Evolutionary conservation across 2,797 vertebrate species (phyloP).

Genomic region (Chiroxiphia lanceolata): DNA sequence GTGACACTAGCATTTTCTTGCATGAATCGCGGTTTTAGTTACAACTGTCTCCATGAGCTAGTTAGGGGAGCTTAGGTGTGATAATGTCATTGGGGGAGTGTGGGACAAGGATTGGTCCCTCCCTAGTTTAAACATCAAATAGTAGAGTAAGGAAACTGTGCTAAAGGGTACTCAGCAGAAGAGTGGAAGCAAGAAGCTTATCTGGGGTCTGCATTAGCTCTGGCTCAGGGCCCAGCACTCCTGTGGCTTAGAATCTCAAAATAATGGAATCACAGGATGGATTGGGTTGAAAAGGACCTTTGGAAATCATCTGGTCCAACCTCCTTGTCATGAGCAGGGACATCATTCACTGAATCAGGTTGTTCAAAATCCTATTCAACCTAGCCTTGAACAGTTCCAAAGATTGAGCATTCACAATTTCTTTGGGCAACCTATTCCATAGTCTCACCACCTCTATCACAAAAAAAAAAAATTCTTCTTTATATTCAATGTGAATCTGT

Average conservation of each 20-base stretch:
- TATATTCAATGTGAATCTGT: background rate
- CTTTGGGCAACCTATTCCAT: background rate
- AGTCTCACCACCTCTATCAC: background rate
- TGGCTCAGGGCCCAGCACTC: background rate
- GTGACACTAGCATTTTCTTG: background rate
- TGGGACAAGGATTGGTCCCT: background rate
- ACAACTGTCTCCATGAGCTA: background rate
- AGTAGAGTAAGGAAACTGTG: background rate
- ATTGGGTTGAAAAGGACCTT: background rate
- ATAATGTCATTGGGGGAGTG: background rate
- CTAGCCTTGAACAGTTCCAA: background rate
- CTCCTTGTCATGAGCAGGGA: rapidly evolving
- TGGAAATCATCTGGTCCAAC: background rate
- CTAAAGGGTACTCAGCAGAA: background rate
- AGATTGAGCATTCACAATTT: background rate
- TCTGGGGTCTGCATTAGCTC: background rate
- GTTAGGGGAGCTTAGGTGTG: background rate
- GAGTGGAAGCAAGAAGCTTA: background rate
- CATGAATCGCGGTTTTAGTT: background rate
- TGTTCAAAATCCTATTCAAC: background rate
- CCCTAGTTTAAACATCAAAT: background rate
- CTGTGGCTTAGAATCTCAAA: background rate
- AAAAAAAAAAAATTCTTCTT: background rate
- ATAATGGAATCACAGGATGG: background rate
- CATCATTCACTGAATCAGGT: background rate